Evolutionary conservation across 2,113 vertebrate species (phyloP).

Genomic region (Poecile atricapillus): DNA sequence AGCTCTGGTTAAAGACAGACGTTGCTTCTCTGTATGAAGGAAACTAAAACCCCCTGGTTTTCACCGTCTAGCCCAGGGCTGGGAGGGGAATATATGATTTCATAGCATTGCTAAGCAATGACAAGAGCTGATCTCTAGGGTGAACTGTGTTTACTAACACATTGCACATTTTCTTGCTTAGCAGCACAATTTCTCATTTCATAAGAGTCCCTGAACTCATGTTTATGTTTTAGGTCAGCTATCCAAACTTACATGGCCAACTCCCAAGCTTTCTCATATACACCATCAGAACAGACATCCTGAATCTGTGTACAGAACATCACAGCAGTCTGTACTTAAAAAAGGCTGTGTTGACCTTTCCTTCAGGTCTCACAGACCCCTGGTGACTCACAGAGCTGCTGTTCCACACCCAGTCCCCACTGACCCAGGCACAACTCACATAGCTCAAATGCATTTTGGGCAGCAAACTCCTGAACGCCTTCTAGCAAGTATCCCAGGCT

Average conservation of each 20-base stretch:
- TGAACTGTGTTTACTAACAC: slow-evolving; percentile 22
- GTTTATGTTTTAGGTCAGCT: slow-evolving; percentile 1
- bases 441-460: not conserved
- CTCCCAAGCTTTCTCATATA: not conserved
- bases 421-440: not conserved
- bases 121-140: slow-evolving; percentile 38
- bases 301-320: not conserved
- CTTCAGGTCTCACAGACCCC: not conserved
- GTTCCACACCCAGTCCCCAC: not conserved
- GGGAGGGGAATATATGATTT: slow-evolving; percentile 46
- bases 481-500: not conserved
- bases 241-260: not conserved
- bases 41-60: not conserved
- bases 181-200: slow-evolving; percentile 7
- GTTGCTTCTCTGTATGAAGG: not conserved
- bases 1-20: not conserved
- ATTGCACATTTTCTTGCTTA: slow-evolving; percentile 34
- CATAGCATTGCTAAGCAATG: slow-evolving; percentile 51
- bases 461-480: not conserved
- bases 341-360: not conserved
- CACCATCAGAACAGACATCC: not conserved
- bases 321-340: not conserved
- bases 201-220: not conserved
- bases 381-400: not conserved
- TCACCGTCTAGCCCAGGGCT: not conserved